These are phyloP conservation scores for Hipparchia semele DNA, from an alignment of 2,888 invertebrate genomes.

Conservation along the genomic window DNA sequence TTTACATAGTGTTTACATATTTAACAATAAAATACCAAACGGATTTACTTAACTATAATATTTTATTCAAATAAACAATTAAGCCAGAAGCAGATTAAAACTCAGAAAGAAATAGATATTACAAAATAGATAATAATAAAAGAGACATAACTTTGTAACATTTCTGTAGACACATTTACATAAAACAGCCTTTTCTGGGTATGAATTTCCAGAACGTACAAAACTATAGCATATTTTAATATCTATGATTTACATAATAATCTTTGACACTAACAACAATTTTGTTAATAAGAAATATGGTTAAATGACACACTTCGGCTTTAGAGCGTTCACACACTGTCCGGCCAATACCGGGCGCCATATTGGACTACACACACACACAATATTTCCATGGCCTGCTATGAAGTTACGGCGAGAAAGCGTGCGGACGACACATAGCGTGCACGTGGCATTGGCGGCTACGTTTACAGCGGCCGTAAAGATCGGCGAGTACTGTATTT, in stretches of 20 bases:
- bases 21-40: not conserved
- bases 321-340: not conserved
- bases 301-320: not conserved
- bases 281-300: constrained; percentile 10
- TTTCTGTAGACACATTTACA: constrained; percentile 11
- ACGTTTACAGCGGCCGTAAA: no score
- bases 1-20: constrained; percentile 4
- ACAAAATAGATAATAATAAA: not conserved
- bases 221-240: constrained; percentile 20
- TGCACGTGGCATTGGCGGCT: no score
- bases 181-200: constrained; percentile 20
- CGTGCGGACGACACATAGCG: no score
- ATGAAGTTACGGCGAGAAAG: no score
- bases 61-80: not conserved
- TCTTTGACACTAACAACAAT: constrained; percentile 21
- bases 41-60: not conserved
- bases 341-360: not conserved
- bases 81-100: constrained; percentile 1
- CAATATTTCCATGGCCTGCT: no score
- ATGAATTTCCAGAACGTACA: constrained; percentile 8
- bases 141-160: constrained; percentile 4
- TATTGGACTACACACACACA: not conserved
- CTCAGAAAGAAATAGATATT: not conserved
- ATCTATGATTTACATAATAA: constrained; percentile 21
- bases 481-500: no score